Conservation (phyloP, 1,140 invertebrate genomes). For the Tyrophagus putrescentiae region DNA sequence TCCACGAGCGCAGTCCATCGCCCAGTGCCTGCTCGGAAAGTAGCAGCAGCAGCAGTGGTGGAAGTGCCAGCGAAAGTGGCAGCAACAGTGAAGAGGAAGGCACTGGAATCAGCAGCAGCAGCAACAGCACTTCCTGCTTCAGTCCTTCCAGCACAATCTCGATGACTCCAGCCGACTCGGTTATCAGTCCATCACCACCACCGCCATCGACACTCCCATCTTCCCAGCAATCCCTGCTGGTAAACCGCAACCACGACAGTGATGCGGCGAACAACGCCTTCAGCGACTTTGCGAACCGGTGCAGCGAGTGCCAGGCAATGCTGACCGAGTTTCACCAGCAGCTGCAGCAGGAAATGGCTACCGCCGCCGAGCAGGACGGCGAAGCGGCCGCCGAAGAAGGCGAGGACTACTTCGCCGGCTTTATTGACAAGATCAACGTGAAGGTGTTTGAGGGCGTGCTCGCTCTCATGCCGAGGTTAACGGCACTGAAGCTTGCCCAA, state of each 20-base stretch:
- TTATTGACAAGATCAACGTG: background rate
- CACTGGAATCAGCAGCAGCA: no score
- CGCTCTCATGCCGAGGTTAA: background rate
- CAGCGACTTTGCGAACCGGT: background rate
- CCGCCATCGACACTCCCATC: no score
- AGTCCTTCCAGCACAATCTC: no score
- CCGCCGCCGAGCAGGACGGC: background rate
- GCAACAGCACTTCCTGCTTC: no score
- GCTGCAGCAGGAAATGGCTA: background rate
- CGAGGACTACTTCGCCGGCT: background rate
- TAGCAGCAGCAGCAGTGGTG: no score
- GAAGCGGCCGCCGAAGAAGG: background rate
- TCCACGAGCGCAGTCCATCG: background rate
- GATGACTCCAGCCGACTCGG: background rate
- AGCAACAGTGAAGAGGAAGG: no score
- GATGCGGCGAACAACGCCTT: no score
- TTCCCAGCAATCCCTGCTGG: no score
- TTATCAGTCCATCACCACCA: no score
- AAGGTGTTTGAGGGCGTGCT: background rate
- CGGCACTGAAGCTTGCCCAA: slow-evolving; percentile 2
- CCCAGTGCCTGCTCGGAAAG: background rate
- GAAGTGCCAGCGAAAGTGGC: no score
- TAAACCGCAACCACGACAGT: no score
- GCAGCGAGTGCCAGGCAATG: background rate
- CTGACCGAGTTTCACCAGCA: background rate